Conservation (phyloP, 35 echinoderm and acorn worm genomes). For the Chiridota heheva region DNA sequence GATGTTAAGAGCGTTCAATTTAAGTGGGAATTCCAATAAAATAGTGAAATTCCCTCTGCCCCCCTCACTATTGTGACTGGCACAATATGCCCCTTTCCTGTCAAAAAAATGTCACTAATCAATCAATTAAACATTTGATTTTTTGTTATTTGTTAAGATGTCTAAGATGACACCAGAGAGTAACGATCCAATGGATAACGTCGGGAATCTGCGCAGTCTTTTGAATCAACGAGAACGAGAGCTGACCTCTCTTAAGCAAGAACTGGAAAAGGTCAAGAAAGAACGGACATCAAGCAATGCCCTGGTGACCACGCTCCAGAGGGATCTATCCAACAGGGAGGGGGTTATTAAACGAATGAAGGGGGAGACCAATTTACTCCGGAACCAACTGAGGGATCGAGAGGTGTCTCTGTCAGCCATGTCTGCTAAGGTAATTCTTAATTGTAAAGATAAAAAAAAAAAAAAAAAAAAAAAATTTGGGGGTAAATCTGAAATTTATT, state of each 20-base stretch:
- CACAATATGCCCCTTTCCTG: too few species aligned
- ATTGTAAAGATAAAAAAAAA: too few species aligned
- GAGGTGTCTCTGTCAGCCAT: constrained; percentile 90
- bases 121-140: too few species aligned
- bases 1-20: too few species aligned
- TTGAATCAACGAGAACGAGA: constrained; percentile 77
- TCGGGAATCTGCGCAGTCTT: constrained; percentile 77
- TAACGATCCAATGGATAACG: constrained; percentile 84
- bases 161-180: constrained; percentile 88
- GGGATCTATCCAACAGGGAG: constrained; percentile 84
- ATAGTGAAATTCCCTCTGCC: too few species aligned
- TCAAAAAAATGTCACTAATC: too few species aligned
- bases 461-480: neutral
- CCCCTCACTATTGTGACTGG: neutral
- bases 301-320: constrained; percentile 82
- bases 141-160: constrained; percentile 63
- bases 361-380: constrained; percentile 70
- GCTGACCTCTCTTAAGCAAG: constrained; percentile 61
- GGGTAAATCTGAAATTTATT: too few species aligned
- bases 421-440: constrained; percentile 79
- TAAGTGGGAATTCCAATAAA: neutral
- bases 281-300: constrained; percentile 65
- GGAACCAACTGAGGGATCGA: constrained; percentile 85
- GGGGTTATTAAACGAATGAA: constrained; percentile 62
- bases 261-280: constrained; percentile 83